These are phyloP conservation scores for Orchestes rusci DNA, from an alignment of 2,888 invertebrate genomes.

Conservation along the genomic window DNA sequence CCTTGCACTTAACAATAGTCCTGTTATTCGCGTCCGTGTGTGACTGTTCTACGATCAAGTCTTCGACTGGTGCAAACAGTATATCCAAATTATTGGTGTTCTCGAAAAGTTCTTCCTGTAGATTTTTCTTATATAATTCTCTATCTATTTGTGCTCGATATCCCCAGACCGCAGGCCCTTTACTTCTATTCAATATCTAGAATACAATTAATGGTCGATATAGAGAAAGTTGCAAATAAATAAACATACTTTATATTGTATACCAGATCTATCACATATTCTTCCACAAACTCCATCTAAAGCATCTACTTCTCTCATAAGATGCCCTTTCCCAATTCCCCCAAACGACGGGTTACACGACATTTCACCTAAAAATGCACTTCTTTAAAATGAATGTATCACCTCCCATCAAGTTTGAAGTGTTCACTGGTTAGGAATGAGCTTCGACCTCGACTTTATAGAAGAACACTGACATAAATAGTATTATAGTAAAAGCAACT, in stretches of 20 bases:
- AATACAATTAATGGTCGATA: too few relatives aligned
- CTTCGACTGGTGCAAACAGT: conserved; percentile 67
- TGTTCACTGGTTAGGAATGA: not conserved
- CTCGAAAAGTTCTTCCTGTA: conserved; percentile 63
- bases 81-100: conserved; percentile 60
- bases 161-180: conserved; percentile 88
- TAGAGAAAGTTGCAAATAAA: too few relatives aligned
- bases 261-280: conserved; percentile 74
- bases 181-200: conserved; percentile 64
- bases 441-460: too few relatives aligned
- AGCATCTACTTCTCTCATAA: conserved; percentile 82
- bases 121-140: conserved; percentile 63
- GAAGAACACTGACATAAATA: too few relatives aligned
- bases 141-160: conserved; percentile 84
- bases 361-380: conserved; percentile 65
- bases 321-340: conserved; percentile 85
- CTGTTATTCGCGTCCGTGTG: conserved; percentile 27
- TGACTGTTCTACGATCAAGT: conserved; percentile 55
- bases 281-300: conserved; percentile 76
- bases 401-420: not conserved
- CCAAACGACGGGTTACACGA: conserved; percentile 92
- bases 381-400: not conserved
- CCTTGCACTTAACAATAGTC: conserved; percentile 41
- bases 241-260: conserved; percentile 61
- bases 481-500: too few relatives aligned